These are phyloP conservation scores for Agrochola macilenta DNA, from an alignment of 2,888 invertebrate genomes.

Conservation along the genomic window DNA sequence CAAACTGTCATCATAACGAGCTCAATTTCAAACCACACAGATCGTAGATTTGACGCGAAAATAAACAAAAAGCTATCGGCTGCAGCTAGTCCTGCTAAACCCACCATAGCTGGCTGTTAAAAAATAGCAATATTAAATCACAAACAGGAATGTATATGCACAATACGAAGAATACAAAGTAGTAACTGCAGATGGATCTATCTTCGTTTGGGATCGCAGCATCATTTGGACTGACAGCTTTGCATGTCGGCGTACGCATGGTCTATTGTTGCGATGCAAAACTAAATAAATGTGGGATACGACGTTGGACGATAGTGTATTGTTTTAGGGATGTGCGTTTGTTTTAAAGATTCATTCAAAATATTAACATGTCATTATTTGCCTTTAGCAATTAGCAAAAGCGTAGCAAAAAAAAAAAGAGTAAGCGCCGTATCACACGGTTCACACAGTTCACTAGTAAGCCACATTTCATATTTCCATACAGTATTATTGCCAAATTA, in stretches of 20 bases:
- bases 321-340: background rate
- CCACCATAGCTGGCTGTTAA: conserved; percentile 45
- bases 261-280: conserved; percentile 65
- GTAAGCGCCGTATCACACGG: too few species aligned
- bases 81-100: background rate
- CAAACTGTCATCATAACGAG: conserved; percentile 34
- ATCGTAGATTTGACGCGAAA: conserved; percentile 41
- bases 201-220: conserved; percentile 73
- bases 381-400: too few species aligned
- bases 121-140: conserved; percentile 65
- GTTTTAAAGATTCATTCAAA: too few species aligned
- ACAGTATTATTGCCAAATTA: too few species aligned
- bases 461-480: too few species aligned
- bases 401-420: too few species aligned
- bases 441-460: too few species aligned
- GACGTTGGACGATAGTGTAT: conserved; percentile 15
- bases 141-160: conserved; percentile 61
- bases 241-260: conserved; percentile 69
- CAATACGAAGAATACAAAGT: conserved; percentile 62
- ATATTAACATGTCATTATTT: too few species aligned
- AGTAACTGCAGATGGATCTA: conserved; percentile 71
- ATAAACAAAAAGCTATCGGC: conserved; percentile 34
- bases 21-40: conserved; percentile 39
- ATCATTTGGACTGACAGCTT: conserved; percentile 75
- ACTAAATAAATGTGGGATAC: conserved; percentile 52